phyloP scores from a whole-genome alignment of 2,888 invertebrate species.

The Scaptomyza polygonia region DNA sequence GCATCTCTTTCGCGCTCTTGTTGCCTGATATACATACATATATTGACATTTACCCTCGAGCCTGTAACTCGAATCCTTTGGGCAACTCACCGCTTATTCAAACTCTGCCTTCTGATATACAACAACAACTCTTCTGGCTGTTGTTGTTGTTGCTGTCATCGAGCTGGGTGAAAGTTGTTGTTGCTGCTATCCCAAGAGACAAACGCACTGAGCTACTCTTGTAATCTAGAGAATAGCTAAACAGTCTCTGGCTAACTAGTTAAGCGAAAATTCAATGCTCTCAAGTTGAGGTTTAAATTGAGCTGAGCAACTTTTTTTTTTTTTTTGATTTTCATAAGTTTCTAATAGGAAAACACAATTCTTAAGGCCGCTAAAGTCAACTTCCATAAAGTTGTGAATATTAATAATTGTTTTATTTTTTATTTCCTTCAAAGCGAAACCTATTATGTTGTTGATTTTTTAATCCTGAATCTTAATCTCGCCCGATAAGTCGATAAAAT shows the following conservation, averaged over 20 bases:
- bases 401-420: background rate
- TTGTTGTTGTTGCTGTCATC: slow-evolving; percentile 30
- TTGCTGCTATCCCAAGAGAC: slow-evolving; percentile 28
- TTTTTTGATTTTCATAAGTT: background rate
- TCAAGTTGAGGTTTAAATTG: background rate
- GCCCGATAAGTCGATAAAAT: slow-evolving; percentile 13
- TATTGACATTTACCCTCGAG: slow-evolving; percentile 61
- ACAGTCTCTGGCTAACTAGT: slow-evolving; percentile 16
- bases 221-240: slow-evolving; percentile 14
- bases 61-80: slow-evolving; percentile 53
- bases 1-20: slow-evolving; percentile 32
- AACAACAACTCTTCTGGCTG: slow-evolving; percentile 28
- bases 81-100: slow-evolving; percentile 64
- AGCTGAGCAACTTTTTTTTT: background rate
- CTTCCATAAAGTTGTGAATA: too few relatives aligned
- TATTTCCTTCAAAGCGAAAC: background rate
- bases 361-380: too few relatives aligned
- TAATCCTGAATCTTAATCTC: background rate
- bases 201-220: slow-evolving; percentile 6
- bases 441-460: background rate
- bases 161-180: slow-evolving; percentile 51
- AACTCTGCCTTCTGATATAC: slow-evolving; percentile 67
- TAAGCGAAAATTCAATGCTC: slow-evolving; percentile 7
- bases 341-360: too few relatives aligned
- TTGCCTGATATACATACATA: slow-evolving; percentile 20